Base-by-base conservation (phyloP, 2,797 vertebrate genomes). In the Gadopsis bispinosus region DNA sequence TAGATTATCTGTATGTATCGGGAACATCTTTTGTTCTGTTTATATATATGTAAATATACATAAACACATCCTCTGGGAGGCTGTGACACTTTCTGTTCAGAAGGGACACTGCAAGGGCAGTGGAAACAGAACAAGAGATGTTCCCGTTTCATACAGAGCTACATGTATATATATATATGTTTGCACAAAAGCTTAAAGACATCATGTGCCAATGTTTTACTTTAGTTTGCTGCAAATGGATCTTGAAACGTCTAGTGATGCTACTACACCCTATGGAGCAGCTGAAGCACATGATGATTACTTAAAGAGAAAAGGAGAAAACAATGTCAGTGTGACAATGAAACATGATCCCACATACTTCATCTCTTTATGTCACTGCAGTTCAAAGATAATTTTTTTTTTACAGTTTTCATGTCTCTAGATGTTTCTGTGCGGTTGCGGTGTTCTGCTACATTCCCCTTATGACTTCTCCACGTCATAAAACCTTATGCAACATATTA, bases 401-500 rank as follows among this genome's bases (percentile, higher is more conserved):
- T 65, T 19, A 22, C 20, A 31, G 0, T 64, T 47, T 71, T 61
- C 20, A 29, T 11, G 14, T 70, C 20, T 69, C 58, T 26, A 50
- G 51, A 55, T 0, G 0, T 68, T 45, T 73, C 39, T 54, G 19
- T 22, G 33, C 53, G 45, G 22, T 22, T 6, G 33, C 2, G 0
- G 19, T 47, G 48, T 19, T 47, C 43, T 31, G 19, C 41, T 26
- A 43, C 37, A 73, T 73, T 22, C 35, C n/a, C 20, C 19, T 12
- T 48, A 17, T 60, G 35, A 72, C 73, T 37, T 74, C 45, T 33
- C 47, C 26, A 60, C 37, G 3, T 51, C 50, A 39, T 80, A 29
- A 84, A 83, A 71, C 73, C 54, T 73, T 63, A 64, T 70, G 55
- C 45, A 66, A 29, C 64, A 29, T 66, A 61, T 74, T 72, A 80